Conservation (phyloP, 2,888 invertebrate genomes). For the Napeogenes sylphis region DNA sequence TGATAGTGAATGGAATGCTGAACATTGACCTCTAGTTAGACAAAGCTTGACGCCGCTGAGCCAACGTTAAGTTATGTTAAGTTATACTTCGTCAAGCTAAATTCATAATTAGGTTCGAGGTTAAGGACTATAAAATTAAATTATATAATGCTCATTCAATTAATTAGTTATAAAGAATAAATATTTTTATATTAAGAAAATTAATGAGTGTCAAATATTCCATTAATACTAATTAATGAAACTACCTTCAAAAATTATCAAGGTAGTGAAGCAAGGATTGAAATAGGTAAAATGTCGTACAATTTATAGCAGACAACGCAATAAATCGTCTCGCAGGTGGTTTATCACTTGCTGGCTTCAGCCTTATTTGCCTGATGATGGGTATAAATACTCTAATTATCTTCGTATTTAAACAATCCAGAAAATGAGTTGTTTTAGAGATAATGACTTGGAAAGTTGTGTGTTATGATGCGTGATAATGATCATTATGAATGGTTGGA, state of each 20-base stretch:
- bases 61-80: too few relatives aligned
- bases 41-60: too few relatives aligned
- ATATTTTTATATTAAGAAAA: too few relatives aligned
- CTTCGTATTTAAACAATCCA: slow-evolving; percentile 14
- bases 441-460: slow-evolving; percentile 5
- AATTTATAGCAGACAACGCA: slow-evolving; percentile 31
- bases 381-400: slow-evolving; percentile 29
- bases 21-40: too few relatives aligned
- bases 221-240: background rate
- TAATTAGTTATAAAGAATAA: too few relatives aligned
- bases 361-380: slow-evolving; percentile 31
- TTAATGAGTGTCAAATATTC: too few relatives aligned
- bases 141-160: too few relatives aligned
- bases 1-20: too few relatives aligned
- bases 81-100: too few relatives aligned
- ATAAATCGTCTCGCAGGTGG: slow-evolving; percentile 51
- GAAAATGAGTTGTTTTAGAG: slow-evolving; percentile 8
- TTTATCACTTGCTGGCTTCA: slow-evolving; percentile 39
- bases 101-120: too few relatives aligned
- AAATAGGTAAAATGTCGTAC: slow-evolving; percentile 9
- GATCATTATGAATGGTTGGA: background rate
- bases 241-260: background rate
- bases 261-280: background rate
- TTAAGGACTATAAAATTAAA: too few relatives aligned
- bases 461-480: background rate